These are phyloP conservation scores for Nephila pilipes DNA, from an alignment of 1,140 invertebrate genomes.

Conservation along the genomic window DNA sequence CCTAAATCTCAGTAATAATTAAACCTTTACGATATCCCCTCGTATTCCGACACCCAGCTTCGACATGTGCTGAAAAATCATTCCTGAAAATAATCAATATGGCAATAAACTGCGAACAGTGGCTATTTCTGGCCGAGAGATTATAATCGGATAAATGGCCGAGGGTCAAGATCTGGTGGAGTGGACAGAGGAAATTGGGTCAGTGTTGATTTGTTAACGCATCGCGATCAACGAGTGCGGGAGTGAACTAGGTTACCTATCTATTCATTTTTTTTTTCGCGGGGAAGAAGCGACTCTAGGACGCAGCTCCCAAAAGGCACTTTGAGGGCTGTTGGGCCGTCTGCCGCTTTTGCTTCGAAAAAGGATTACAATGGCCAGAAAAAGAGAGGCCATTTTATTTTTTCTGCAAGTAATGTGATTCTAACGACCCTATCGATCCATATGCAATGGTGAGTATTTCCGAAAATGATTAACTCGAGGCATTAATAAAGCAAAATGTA, in stretches of 20 bases:
- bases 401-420: not conserved
- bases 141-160: not conserved
- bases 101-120: not conserved
- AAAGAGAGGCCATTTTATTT: not conserved
- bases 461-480: not conserved
- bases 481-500: not conserved
- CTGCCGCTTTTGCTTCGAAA: too few relatives aligned
- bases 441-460: too few relatives aligned
- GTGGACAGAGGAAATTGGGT: conserved; percentile 16
- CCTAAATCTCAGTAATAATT: too few relatives aligned
- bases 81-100: not conserved
- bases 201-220: conserved; percentile 28
- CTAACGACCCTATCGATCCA: too few relatives aligned
- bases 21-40: too few relatives aligned
- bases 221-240: not conserved
- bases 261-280: too few relatives aligned
- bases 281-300: not conserved
- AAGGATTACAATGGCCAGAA: not conserved
- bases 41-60: too few relatives aligned
- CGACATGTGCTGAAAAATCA: not conserved
- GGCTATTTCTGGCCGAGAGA: not conserved
- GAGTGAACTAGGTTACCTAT: not conserved
- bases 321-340: not conserved
- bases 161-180: conserved; percentile 51
- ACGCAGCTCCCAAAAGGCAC: not conserved